These are phyloP conservation scores for Clarias pachynema DNA, from an alignment of 2,797 vertebrate genomes.

Conservation along the genomic window DNA sequence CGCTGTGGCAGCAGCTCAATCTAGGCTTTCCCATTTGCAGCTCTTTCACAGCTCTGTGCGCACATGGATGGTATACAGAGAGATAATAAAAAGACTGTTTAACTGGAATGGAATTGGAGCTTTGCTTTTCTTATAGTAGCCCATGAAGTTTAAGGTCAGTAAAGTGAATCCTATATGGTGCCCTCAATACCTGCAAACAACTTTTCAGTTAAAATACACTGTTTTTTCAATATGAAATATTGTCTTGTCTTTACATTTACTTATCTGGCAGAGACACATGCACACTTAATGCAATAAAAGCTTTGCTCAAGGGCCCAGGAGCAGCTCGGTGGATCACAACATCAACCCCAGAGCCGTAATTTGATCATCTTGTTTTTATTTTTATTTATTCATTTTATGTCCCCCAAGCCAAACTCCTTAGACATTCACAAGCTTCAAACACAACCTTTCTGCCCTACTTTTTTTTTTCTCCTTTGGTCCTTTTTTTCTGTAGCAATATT, in stretches of 20 bases:
- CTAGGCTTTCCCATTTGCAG: slow-evolving; percentile 32
- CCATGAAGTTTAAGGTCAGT: slow-evolving; percentile 35
- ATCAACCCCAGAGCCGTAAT: slow-evolving; percentile 67
- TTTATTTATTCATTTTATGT: neutral
- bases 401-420: slow-evolving; percentile 5
- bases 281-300: neutral
- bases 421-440: slow-evolving; percentile 51
- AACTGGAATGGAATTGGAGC: slow-evolving; percentile 23
- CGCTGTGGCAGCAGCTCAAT: slow-evolving; percentile 32
- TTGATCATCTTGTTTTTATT: slow-evolving; percentile 40
- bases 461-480: neutral
- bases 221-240: slow-evolving; percentile 57
- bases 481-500: slow-evolving; percentile 24
- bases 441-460: slow-evolving; percentile 37
- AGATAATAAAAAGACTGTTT: slow-evolving; percentile 25
- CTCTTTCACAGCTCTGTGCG: slow-evolving; percentile 37
- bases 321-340: neutral
- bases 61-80: slow-evolving; percentile 9
- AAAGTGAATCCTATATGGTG: slow-evolving; percentile 7
- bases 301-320: neutral
- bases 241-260: neutral
- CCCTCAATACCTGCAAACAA: neutral
- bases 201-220: slow-evolving; percentile 32
- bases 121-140: slow-evolving; percentile 37
- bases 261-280: neutral